phyloP scores from a whole-genome alignment of 2,797 vertebrate genomes.

The Heteromormyrus szaboi region DNA sequence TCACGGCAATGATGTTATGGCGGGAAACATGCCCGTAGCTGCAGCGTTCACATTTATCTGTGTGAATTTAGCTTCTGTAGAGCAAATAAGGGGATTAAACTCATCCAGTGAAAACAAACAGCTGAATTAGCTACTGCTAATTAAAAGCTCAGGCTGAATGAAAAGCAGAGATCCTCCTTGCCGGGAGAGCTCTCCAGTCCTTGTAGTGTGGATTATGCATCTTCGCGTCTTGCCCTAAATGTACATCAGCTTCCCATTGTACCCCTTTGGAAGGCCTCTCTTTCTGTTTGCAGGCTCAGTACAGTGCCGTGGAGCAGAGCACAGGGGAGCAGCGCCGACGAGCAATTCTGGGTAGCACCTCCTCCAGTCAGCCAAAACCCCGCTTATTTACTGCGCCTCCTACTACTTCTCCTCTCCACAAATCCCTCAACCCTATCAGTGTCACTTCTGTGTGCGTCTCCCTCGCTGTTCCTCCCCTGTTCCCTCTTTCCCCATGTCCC shows the following conservation, averaged over 20 bases:
- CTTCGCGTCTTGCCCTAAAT: not conserved
- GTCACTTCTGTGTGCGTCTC: constrained; percentile 33
- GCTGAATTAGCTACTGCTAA: not conserved
- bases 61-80: not conserved
- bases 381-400: constrained; percentile 27
- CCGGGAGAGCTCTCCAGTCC: not conserved
- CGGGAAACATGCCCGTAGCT: not conserved
- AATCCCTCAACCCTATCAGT: constrained; percentile 43
- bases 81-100: constrained; percentile 9
- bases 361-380: constrained; percentile 13
- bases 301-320: not conserved
- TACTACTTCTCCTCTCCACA: constrained; percentile 28
- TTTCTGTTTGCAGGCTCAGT: not conserved
- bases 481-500: constrained; percentile 37
- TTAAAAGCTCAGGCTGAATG: not conserved
- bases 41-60: not conserved
- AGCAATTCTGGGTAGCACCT: not conserved
- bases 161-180: not conserved
- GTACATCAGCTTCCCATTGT: not conserved
- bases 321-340: not conserved
- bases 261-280: not conserved
- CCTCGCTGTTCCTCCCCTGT: constrained; percentile 26
- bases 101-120: constrained; percentile 12
- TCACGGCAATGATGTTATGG: not conserved
- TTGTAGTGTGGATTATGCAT: not conserved